These are phyloP conservation scores for Dugesia japonica DNA, from an alignment of 2,888 invertebrate genomes.

Conservation along the genomic window DNA sequence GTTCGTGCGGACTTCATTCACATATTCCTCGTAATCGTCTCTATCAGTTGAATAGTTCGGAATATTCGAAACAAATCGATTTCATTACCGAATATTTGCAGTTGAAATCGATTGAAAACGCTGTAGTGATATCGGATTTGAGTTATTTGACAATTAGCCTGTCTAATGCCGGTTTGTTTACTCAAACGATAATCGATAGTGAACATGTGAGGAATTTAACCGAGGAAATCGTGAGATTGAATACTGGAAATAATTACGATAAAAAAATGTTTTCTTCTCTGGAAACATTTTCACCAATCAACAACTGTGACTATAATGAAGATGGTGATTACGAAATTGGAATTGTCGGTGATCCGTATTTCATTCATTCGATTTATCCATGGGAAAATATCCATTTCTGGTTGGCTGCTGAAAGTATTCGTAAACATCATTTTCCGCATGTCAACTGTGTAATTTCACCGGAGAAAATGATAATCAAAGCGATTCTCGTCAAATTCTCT, in stretches of 20 bases:
- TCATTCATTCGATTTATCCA: slow-evolving; percentile 62
- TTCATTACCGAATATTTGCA: background rate
- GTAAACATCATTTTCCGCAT: background rate
- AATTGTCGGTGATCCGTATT: slow-evolving; percentile 72
- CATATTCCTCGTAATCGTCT: background rate
- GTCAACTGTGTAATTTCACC: slow-evolving; percentile 54
- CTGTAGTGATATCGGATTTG: background rate
- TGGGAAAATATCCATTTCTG: slow-evolving; percentile 78
- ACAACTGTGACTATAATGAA: too few species aligned
- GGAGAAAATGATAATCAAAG: slow-evolving; percentile 56
- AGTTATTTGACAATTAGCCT: background rate
- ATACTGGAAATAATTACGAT: background rate
- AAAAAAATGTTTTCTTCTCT: background rate
- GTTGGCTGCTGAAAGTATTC: slow-evolving; percentile 50
- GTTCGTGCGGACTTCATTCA: slow-evolving; percentile 24
- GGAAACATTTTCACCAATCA: background rate
- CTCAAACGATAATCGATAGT: background rate
- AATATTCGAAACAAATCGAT: background rate
- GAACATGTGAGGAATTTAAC: background rate
- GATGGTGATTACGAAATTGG: too few species aligned
- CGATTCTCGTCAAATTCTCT: slow-evolving; percentile 66
- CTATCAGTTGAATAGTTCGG: background rate
- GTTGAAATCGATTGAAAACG: background rate
- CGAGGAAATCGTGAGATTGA: background rate
- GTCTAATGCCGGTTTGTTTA: background rate